A percentile compares a stretch with the other conserved stretches of the same genome.
Evolutionary conservation across 2,113 vertebrate genomes (phyloP).

Genomic region (Puntigrus tetrazona): DNA sequence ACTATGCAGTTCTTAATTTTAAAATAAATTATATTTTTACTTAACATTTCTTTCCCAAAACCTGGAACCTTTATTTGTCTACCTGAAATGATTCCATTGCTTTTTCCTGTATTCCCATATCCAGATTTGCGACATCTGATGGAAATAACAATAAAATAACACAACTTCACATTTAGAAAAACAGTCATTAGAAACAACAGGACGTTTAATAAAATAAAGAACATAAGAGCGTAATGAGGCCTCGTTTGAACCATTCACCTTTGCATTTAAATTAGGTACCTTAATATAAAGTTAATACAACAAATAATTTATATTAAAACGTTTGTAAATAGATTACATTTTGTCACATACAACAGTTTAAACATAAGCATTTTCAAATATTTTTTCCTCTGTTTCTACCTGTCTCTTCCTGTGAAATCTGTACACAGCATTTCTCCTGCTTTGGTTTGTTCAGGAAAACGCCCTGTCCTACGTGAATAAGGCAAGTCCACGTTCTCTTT

Average conservation of each 20-base stretch:
- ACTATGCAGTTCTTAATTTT: no score
- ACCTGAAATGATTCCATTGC: conserved; percentile 24
- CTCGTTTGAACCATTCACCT: not conserved
- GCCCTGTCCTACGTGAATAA: conserved; percentile 46
- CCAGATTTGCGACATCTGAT: not conserved
- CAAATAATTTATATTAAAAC: not conserved
- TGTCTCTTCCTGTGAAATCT: conserved; percentile 57
- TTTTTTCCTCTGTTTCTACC: conserved; percentile 14
- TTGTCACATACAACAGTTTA: no score
- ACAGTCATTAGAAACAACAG: not conserved
- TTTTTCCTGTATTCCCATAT: not conserved
- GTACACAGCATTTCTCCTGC: conserved; percentile 59
- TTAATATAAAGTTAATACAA: not conserved
- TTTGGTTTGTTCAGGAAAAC: conserved; percentile 40
- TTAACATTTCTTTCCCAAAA: not conserved
- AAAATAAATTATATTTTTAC: not conserved
- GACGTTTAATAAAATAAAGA: not conserved
- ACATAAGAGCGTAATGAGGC: not conserved
- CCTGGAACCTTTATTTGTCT: not conserved
- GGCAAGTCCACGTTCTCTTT: conserved; percentile 43
- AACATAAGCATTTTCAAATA: not conserved
- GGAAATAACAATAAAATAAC: not conserved
- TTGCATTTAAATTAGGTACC: not conserved
- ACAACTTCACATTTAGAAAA: not conserved
- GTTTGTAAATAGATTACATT: not conserved